phyloP scores from a whole-genome alignment of 2,113 vertebrate genomes.

The Uropsilus gracilis region DNA sequence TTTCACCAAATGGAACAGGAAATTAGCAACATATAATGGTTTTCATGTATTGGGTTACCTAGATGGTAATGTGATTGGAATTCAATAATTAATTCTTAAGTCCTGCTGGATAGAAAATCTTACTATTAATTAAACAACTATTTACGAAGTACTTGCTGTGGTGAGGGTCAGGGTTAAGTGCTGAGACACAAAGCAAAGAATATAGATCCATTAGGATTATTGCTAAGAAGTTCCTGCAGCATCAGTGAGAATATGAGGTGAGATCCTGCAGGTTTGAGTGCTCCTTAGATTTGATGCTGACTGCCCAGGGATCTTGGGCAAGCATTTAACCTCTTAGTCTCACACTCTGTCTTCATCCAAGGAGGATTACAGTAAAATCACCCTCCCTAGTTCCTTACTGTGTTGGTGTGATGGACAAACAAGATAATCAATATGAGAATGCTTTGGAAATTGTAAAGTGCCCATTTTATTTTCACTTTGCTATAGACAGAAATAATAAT shows the following conservation, averaged over 20 bases:
- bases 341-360: neutral
- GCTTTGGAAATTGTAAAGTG: slow-evolving; percentile 54
- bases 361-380: neutral
- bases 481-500: slow-evolving; percentile 60
- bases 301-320: neutral
- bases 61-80: neutral
- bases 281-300: no score
- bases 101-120: neutral
- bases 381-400: neutral
- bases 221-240: neutral
- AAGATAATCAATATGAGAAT: slow-evolving; percentile 14
- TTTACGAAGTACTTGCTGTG: neutral
- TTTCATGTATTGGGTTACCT: neutral
- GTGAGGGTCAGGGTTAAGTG: neutral
- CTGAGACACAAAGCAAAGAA: neutral
- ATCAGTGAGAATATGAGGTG: neutral
- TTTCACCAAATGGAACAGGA: neutral
- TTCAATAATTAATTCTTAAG: slow-evolving; percentile 9
- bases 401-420: neutral
- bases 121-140: neutral
- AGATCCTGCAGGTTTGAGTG: neutral
- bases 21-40: neutral
- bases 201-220: neutral
- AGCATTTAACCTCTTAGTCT: neutral
- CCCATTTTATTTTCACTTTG: slow-evolving; percentile 57